Percentiles rank a stretch among this genome's conserved stretches.
Conservation (phyloP, 2,113 vertebrate genomes). For the Mystacornis crossleyi region DNA sequence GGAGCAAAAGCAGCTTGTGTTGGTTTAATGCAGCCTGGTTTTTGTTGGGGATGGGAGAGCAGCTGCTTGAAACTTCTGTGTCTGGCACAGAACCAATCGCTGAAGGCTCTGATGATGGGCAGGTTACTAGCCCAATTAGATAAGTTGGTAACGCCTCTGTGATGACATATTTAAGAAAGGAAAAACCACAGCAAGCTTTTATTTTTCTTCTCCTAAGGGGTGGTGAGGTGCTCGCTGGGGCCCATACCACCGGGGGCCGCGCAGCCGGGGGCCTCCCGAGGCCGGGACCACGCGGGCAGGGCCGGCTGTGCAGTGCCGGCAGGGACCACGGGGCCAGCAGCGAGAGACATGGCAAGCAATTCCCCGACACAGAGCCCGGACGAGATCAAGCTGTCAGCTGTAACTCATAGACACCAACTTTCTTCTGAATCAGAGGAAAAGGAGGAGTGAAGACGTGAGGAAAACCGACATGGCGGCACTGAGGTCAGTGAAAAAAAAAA, state of each 20-base stretch:
- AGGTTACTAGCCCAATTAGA: not conserved
- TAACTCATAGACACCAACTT: not conserved
- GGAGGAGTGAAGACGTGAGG: not conserved
- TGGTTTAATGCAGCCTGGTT: not conserved
- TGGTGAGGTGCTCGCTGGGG: not conserved
- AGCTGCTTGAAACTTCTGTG: not conserved
- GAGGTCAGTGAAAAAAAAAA: not conserved
- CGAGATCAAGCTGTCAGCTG: not conserved
- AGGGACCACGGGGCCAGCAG: not conserved
- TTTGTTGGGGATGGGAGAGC: not conserved
- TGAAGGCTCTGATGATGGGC: not conserved
- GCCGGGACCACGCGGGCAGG: too few species aligned
- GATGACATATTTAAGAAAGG: not conserved
- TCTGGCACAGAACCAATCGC: not conserved
- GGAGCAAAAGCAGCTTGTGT: not conserved
- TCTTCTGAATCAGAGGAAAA: not conserved
- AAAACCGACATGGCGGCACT: not conserved
- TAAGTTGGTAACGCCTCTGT: not conserved
- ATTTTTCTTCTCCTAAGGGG: not conserved
- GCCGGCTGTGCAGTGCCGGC: not conserved
- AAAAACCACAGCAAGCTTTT: rapidly evolving
- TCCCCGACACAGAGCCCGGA: rapidly evolving
- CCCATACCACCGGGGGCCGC: too few species aligned
- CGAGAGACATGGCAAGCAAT: not conserved
- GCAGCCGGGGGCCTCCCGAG: too few species aligned